Base-by-base conservation (phyloP, 2,797 vertebrate genomes). In the Pantherophis vulpinus region DNA sequence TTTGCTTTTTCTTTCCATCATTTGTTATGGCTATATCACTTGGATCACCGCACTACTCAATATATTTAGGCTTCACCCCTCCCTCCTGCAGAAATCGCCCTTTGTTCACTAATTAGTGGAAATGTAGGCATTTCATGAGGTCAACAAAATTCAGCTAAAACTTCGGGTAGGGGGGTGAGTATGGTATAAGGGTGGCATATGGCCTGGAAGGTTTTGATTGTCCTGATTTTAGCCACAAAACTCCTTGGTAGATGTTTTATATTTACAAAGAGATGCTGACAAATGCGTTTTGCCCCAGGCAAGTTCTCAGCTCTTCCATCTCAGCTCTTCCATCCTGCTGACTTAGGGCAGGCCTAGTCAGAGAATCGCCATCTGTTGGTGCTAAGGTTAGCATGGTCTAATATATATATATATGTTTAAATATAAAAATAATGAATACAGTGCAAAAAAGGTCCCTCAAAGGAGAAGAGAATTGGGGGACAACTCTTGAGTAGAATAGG, bases 21-120 rank as follows among this genome's bases (percentile, higher is more conserved):
- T 93, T 87, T 90, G 56, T 90, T 94, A 93, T 90, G 20, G 61
- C 94, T 94, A 95, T 94, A 90, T 70, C 86, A 20, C 93, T 92
- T 91, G 2, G n/a, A 61, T 32, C 37, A 92, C 16, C 93, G 61
- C 94, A 90, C 92, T 94, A 29, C 79, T 95, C 94, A 37, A 88
- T 91, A 94, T 0, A 13, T 56, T 95, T 74, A 70, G 94, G 14
- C 37, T 37, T 87, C 56, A 95, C 87, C 92, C 14, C 83, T 95
- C 12, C 70, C 74, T 87, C 60, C 23, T 89, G 92, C 96, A 95
- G 63, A 96, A 92, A 91, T 59, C 59, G 56, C 16, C 70, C 87
- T 93, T 96, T 94, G 93, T 93, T 95, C 95, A 87, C 79, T 91
- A 95, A 94, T 96, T 95, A 95, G 91, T 95, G 94, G 42, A 74